Evolutionary conservation across 2,888 invertebrate species (phyloP).

Genomic region (Scrobipalpa costella): DNA sequence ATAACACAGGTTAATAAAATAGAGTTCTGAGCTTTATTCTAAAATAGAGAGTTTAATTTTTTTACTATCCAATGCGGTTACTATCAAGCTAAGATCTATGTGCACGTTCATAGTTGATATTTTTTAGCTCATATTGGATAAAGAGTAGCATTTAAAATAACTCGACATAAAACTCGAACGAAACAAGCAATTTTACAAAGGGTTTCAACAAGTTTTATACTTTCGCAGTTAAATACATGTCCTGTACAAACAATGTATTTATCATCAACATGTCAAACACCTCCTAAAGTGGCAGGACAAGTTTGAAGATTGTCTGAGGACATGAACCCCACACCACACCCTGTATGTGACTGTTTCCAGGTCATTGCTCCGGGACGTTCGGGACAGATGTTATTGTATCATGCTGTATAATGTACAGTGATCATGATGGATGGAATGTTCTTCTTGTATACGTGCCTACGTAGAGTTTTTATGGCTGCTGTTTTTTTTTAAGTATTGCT

Average conservation of each 20-base stretch:
- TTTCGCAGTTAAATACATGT: background rate
- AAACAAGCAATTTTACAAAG: background rate
- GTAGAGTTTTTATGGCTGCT: background rate
- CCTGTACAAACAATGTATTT: background rate
- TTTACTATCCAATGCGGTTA: no score
- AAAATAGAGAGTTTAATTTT: no score
- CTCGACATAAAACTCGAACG: no score
- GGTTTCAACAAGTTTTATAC: background rate
- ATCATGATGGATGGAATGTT: background rate
- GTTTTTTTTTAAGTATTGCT: background rate
- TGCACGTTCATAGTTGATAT: no score
- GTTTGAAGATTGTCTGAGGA: background rate
- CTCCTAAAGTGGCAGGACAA: background rate
- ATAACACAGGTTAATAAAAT: no score
- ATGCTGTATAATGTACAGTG: slow-evolving; percentile 2
- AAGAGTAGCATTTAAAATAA: no score
- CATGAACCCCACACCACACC: background rate
- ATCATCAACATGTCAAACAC: slow-evolving; percentile 1
- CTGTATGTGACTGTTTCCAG: background rate
- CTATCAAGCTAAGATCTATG: no score
- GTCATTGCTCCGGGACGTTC: background rate
- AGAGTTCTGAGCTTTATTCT: no score
- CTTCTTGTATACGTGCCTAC: background rate
- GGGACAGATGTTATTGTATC: background rate
- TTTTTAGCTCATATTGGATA: no score